Base-by-base conservation (phyloP, 2,113 vertebrate genomes). In the Egretta garzetta region DNA sequence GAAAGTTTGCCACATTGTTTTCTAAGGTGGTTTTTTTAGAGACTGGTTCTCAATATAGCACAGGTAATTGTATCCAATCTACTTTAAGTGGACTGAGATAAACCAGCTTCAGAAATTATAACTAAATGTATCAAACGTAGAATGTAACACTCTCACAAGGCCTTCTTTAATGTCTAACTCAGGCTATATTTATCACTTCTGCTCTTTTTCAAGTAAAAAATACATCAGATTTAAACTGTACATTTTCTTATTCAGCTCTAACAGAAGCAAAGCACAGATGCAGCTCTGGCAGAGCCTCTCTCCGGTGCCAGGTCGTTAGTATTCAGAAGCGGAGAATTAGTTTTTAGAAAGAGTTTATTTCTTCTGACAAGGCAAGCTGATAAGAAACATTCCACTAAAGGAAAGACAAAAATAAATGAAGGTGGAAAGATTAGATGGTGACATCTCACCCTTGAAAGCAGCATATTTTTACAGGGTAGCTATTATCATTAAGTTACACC, bases 301-400 rank as follows among this genome's bases (percentile, higher is more conserved):
- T 86, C 39, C 4, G 17, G 94, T 93, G 80, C 81, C 66, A 73
- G 70, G 66, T 70, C 2, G 4, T 92, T 96, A 82, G 77, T 72
- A 93, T 83, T 94, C 93, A 88, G 91, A 74, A 95, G 26, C 86
- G 76, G n/a, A 83, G 11, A 89, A 92, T 58, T 70, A 17, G 11
- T 50, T 86, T 95, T 91, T 68, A 64, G 6, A 19, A 91, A 84
- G 83, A 75, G 67, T 88, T 60, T 93, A 74, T 90, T 93, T 96
- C 74, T 97, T 91, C 85, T 95, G 92, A 94, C 90, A 97, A 96
- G 24, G 64, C 71, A 86, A 83, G 73, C 62, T 93, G 96, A 94
- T 95, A 96, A 93, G 74, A 95, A 87, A 72, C 24, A 91, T 88
- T 96, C 91, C 55, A 92, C 71, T 28, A 71, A 70, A 82, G 49